Base-by-base conservation (phyloP, 2,113 vertebrate species). In the Mirounga angustirostris region DNA sequence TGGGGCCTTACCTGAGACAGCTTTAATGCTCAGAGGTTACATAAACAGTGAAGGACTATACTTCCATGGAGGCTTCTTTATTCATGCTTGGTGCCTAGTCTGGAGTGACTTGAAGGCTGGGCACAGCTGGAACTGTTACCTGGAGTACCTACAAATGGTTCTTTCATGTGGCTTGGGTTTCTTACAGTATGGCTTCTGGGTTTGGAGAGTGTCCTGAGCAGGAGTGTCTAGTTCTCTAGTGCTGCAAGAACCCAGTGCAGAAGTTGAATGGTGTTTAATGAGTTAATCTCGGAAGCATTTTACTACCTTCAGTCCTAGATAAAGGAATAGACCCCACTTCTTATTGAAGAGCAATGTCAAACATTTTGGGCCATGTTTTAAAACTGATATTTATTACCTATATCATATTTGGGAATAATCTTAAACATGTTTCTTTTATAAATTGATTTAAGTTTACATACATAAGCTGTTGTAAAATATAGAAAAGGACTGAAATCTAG, bases 31-130 rank as follows among this genome's bases (percentile, higher is more conserved):
- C 73, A 28, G 36, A 61, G 21, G 12, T 88, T 78, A 43, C 61
- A 80, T 54, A 81, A 95, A 54, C 79, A 84, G 4, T 56, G 65
- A 88, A 33, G 33, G 52, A 59, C 33, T 36, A 18, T 93, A 84
- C 65, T 92, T 83, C 91, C 61, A 7, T 85, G 50, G 15, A 74
- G 80, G 16, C 84, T 89, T 92, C 59, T 97, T 85, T 92, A 73
- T 46, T 95, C 33, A 50, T 83, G 30, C 73, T 94, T 97, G 81
- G 19, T 73, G 19, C 52, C 61, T 91, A 78, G 65, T 80, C 50
- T 95, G 15, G 67, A 94, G 22, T 90, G 61, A 76, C 3, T 92
- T 14, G 16, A 65, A 80, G 74, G 10, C 50, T 93, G 67, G 61
- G 5, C 6, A 84, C 8, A 90, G 22, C 30, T 46, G 33, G 40